Base-by-base conservation (phyloP, 2,113 vertebrate species). In the Xenus cinereus region DNA sequence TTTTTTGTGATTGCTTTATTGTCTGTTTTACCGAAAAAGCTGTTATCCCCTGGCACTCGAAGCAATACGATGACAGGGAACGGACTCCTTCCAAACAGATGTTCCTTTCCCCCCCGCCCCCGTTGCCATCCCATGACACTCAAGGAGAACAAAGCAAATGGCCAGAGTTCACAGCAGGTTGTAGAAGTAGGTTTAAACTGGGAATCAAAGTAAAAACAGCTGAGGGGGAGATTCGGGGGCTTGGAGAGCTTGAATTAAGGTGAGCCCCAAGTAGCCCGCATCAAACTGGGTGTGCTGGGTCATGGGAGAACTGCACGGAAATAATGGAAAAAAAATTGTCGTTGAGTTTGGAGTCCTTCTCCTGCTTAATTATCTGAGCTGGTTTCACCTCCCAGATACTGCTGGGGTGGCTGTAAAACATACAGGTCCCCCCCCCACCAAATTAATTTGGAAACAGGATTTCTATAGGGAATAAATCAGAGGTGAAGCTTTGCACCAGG, bases 181-280 rank as follows among this genome's bases (percentile, higher is more conserved):
- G 78, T n/a, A 41, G 74, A 79, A 91, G 74, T 48, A n/a, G 14
- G 86, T 59, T 88, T 59, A 39, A 93, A 83, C 32, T 62, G 85
- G 67, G 46, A 71, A 80, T 63, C 46, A 27, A 32, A 90, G 37
- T 27, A 9, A 35, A 89, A 77, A 32, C 68, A 87, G 83, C 73
- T 24, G 46, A 13, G 30, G 32, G 13, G 7, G 43, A 71, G 21
- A 33, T 63, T 53, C 1, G 0, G 45, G 35, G 53, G 66, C 4
- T 32, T 43, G 83, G 76, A 81, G 80, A 74, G 72, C 41, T 56
- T 53, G 85, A 51, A 32, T 67, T n/a, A 21, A 79, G 73, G 68
- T 7, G 7, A 92, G 68, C 45, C 54, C 6, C 7, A 0, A 12
- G 12, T 26, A 54, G 76, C 15, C 2, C 4, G 0, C 1, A 0